Percentiles rank a stretch among this genome's conserved stretches.
These are phyloP conservation scores for Pseudochaenichthys georgianus DNA, from an alignment of 2,797 vertebrate species.

Conservation along the genomic window DNA sequence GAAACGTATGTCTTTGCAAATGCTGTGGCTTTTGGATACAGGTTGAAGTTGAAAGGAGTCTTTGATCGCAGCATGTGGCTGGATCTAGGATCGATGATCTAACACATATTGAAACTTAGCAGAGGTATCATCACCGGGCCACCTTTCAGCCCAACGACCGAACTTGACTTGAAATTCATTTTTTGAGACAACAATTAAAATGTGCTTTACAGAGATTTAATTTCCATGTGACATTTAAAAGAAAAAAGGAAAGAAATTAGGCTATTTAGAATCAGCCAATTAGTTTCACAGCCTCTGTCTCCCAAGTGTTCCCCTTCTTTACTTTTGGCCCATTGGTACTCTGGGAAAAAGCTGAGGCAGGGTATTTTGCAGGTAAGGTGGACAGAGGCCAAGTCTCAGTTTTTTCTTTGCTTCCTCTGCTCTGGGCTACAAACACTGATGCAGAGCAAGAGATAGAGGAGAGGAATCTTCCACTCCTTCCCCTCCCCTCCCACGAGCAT, in stretches of 20 bases:
- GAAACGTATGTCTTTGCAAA: slow-evolving; percentile 53
- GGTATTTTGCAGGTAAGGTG: slow-evolving; percentile 78
- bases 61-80: slow-evolving; percentile 70
- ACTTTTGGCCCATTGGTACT: slow-evolving; percentile 65
- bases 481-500: slow-evolving; percentile 68
- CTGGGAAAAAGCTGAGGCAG: slow-evolving; percentile 76
- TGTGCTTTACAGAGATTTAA: slow-evolving; percentile 8
- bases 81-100: slow-evolving; percentile 48
- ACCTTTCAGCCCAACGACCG: slow-evolving; percentile 16
- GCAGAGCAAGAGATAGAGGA: slow-evolving; percentile 56
- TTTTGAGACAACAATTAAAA: slow-evolving; percentile 35
- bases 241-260: slow-evolving; percentile 48
- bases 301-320: slow-evolving; percentile 23
- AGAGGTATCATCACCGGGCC: slow-evolving; percentile 24
- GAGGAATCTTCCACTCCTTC: slow-evolving; percentile 67
- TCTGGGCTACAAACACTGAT: slow-evolving; percentile 78
- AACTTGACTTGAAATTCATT: slow-evolving; percentile 29
- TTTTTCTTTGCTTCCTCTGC: slow-evolving; percentile 72
- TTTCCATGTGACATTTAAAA: slow-evolving; percentile 27
- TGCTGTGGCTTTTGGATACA: slow-evolving; percentile 44
- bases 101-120: slow-evolving; percentile 62
- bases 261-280: slow-evolving; percentile 56
- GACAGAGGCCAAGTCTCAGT: slow-evolving; percentile 77
- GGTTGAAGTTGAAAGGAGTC: slow-evolving; percentile 61
- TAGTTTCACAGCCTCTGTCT: slow-evolving; percentile 43